A percentile compares a stretch with the other conserved stretches of the same genome.
These are phyloP conservation scores for Crotalus helleri DNA, from an alignment of 2,113 vertebrate species.

Conservation along the genomic window DNA sequence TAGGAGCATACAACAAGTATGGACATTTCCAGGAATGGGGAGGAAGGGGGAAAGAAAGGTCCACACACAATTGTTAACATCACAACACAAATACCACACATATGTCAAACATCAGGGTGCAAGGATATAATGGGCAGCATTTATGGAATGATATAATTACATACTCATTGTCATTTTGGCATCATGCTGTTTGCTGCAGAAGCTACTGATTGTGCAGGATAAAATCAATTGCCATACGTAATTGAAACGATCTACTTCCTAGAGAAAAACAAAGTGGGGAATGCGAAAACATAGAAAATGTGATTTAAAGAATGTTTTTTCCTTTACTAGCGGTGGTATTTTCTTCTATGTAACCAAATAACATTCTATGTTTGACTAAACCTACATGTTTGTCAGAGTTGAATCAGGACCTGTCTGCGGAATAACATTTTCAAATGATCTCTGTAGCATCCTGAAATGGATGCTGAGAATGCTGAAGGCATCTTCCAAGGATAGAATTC, in stretches of 20 bases:
- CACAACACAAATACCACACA: background rate
- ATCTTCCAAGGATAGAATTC: background rate
- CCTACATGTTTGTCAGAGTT: background rate
- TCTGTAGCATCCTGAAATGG: background rate
- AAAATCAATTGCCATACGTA: background rate
- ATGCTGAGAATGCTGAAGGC: background rate
- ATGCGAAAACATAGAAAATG: background rate
- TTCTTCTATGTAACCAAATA: background rate
- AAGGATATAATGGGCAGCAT: background rate
- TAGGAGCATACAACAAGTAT: background rate
- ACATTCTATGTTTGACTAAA: background rate
- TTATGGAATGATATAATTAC: background rate
- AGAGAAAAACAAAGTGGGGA: background rate
- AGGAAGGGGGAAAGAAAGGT: background rate
- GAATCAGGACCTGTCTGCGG: background rate
- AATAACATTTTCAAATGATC: background rate
- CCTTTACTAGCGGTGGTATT: background rate
- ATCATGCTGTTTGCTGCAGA: background rate
- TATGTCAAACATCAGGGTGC: background rate
- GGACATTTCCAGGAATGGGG: background rate
- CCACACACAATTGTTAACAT: background rate
- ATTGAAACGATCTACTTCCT: background rate
- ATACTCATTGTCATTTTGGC: background rate
- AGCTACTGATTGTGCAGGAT: background rate
- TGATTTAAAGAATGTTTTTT: background rate